These are phyloP conservation scores for Rotaria socialis DNA, from an alignment of 2,888 invertebrate genomes.

Conservation along the genomic window DNA sequence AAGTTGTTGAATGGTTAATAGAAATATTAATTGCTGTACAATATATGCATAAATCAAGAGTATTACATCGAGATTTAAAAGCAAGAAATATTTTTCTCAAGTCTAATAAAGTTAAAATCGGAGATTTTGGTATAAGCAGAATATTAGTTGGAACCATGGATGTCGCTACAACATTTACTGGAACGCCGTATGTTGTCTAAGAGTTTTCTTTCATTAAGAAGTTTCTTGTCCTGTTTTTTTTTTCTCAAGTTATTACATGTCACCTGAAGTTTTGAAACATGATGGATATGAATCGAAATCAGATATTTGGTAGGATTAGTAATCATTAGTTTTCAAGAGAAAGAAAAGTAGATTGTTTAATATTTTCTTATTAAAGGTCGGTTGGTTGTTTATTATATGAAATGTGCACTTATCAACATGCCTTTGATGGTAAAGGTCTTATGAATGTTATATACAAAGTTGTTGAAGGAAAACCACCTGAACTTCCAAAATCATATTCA, in stretches of 20 bases:
- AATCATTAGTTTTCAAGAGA: no score
- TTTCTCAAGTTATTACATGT: constrained; percentile 54
- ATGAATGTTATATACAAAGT: constrained; percentile 60
- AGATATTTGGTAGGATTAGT: constrained; percentile 55
- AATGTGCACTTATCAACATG: constrained; percentile 57
- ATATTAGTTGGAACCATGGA: constrained; percentile 58
- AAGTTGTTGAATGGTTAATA: constrained; percentile 58
- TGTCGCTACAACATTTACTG: constrained; percentile 59
- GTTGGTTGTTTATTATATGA: constrained; percentile 60
- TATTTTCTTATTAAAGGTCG: constrained; percentile 46
- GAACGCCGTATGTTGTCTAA: constrained; percentile 53
- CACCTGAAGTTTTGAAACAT: constrained; percentile 60
- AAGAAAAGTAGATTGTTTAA: not conserved
- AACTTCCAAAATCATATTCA: constrained; percentile 54
- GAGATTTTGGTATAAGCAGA: constrained; percentile 60
- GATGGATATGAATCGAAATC: constrained; percentile 60
- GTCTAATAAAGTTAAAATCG: constrained; percentile 58
- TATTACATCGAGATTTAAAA: constrained; percentile 60
- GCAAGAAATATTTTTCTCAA: constrained; percentile 59
- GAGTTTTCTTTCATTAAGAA: no score
- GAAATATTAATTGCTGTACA: constrained; percentile 58
- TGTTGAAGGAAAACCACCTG: constrained; percentile 56
- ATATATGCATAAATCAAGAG: constrained; percentile 57
- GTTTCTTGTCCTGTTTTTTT: not conserved
- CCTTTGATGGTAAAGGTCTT: constrained; percentile 58